Evolutionary conservation across 2,888 invertebrate genomes (phyloP), one percentile per base, ranked within the genome.

Genomic region (Polylopha cassiicola): DNA sequence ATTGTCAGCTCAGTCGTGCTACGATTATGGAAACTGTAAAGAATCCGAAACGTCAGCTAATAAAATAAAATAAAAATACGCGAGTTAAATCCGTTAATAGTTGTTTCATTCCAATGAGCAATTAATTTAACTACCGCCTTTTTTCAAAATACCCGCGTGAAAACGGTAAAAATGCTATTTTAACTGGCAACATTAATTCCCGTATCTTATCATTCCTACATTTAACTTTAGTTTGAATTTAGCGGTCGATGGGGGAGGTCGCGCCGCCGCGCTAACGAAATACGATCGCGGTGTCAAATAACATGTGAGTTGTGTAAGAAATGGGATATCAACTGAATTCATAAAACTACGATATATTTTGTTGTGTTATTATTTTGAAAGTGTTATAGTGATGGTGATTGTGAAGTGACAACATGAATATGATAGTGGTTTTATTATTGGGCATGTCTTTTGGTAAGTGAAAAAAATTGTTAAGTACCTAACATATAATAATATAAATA

Each of bases 361-460:
- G 6, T 10, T 20, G 15, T 36, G 17, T 37, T 14, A 17, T 18
- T 17, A n/a, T 11, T 34, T 37, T 5, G 14, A 31, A 23, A 29
- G 23, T 14, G 6, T n/a, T 10, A n/a, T 20, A 20, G 18, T 5
- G 15, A 20, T 44, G 14, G 33, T 32, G 31, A 31, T 38, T 6
- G 39, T 43, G 39, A 32, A 30, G 43, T 43, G 43, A 39, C 34
- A 34, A 34, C 39, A 37, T 56, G 46, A 61, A 56, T 58, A 73
- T 68, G 63, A 62, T 69, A 55, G 58, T 67, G 58, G 49, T 72
- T 37, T 43, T 72, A 50, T 52, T 73, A 31, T 50, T 72, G 37
- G 57, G 65, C 48, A 54, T 72, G 53, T 58, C 69, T 42, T 50
- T 73, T 50, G 73, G 72, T 73, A 44, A 73, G 72, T 68, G 48